These are phyloP conservation scores for rat (Rattus norvegicus) DNA, from an alignment of 2,113 vertebrate genomes.

Conservation along the genomic window DNA sequence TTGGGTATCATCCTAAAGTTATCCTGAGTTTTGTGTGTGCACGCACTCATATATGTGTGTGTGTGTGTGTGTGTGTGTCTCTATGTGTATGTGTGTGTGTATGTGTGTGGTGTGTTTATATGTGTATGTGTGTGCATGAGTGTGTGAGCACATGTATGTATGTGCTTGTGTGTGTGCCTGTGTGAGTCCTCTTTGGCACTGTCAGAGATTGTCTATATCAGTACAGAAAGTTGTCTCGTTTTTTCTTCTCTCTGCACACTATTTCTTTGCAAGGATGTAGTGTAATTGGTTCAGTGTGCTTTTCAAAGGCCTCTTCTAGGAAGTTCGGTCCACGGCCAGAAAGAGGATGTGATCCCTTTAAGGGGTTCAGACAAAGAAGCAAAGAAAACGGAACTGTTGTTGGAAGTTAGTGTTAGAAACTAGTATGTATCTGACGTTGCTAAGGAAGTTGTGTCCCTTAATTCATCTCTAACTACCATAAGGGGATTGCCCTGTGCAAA, in stretches of 20 bases:
- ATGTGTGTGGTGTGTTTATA: background rate
- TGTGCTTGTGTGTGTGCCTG: background rate
- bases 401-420: slow-evolving; percentile 32
- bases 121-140: background rate
- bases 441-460: slow-evolving; percentile 70
- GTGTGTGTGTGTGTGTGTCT: background rate
- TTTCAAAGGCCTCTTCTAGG: slow-evolving; percentile 50
- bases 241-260: background rate
- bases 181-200: background rate
- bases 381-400: slow-evolving; percentile 20
- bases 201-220: background rate
- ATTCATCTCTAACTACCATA: slow-evolving; percentile 25
- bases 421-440: slow-evolving; percentile 69
- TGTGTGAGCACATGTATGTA: too few species aligned
- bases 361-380: background rate
- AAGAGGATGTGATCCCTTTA: slow-evolving; percentile 60
- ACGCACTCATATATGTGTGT: background rate
- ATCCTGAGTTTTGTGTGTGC: background rate
- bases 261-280: background rate
- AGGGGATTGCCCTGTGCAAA: slow-evolving; percentile 16
- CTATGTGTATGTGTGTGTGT: background rate
- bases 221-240: background rate
- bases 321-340: background rate
- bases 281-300: background rate
- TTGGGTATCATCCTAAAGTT: background rate